Evolutionary conservation across 1,140 invertebrate species (phyloP), one percentile per base, ranked within the genome.

Genomic region (Drosophila cardini): DNA sequence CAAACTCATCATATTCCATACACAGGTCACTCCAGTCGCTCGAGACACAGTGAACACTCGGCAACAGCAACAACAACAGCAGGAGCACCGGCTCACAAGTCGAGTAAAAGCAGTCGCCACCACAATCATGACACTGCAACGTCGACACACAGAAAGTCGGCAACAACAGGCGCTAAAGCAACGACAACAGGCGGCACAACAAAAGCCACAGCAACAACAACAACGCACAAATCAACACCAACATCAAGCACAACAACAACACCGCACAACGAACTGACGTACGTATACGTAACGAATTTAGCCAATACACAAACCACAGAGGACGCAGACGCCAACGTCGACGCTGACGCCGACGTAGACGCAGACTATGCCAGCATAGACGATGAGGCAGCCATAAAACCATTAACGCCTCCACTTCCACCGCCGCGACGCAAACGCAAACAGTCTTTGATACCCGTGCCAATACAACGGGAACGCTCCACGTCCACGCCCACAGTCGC

Each of bases 211-310:
- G 6, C 75, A 46, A 7, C 75, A 63, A 50, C 83, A 61, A 7
- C 60, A 65, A 21, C 50, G 36, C 48, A 50, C 46, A 63, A 52
- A 67, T 18, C 68, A 58, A 36, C 52, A 68, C 13, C 63, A 58
- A 34, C 69, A 38, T 32, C 80, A 45, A 16, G 61, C 50, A n/a
- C 50, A 30, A 43, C 72, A 34, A 42, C 67, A 56, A 52, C 72
- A 50, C 38, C 76, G 58, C 78, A 86, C 86, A 78, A 79, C 79
- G 82, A 90, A 78, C 87, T 82, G 90, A 91, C 90, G 89, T 91
- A 91, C 86, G 90, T 91, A 91, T 90, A 77, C 90, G 90, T 90
- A 90, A 91, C 80, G 86, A 90, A 90, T 90, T 91, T 91, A 91
- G 71, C 72, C 76, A 68, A 80, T 73, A 84, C 55, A 79, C 68